phyloP scores from a whole-genome alignment of 2,113 vertebrate genomes.

The Tenebrosternarchus preto region DNA sequence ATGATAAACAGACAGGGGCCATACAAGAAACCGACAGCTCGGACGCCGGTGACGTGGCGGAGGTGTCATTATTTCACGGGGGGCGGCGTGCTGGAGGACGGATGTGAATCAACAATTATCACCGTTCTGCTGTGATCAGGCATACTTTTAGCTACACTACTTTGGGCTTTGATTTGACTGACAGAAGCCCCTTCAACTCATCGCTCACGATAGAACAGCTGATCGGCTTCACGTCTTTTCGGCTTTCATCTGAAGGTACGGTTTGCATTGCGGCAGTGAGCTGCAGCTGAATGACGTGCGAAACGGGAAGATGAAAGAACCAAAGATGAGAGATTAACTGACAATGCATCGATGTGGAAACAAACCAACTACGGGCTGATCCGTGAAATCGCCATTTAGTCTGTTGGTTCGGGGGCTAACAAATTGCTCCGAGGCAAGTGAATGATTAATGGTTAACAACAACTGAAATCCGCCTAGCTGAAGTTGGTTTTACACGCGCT shows the following conservation, averaged over 20 bases:
- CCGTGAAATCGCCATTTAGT: background rate
- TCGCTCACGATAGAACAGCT: slow-evolving; percentile 32
- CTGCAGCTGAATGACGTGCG: background rate
- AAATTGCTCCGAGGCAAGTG: background rate
- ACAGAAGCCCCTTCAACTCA: slow-evolving; percentile 11
- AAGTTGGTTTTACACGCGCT: background rate
- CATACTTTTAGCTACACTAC: slow-evolving; percentile 31
- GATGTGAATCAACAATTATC: slow-evolving; percentile 38
- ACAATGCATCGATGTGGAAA: slow-evolving; percentile 7
- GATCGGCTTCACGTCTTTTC: slow-evolving; percentile 26
- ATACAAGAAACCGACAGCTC: slow-evolving; percentile 13
- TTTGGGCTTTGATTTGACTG: slow-evolving; percentile 25
- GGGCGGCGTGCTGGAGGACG: no score
- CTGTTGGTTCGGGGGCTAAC: slow-evolving; percentile 19
- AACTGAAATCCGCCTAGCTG: background rate
- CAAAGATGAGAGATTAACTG: background rate
- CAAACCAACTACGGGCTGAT: background rate
- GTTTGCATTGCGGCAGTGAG: slow-evolving; percentile 12
- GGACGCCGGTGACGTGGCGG: background rate
- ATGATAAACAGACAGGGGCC: slow-evolving; percentile 66
- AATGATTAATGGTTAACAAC: slow-evolving; percentile 14
- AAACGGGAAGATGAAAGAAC: slow-evolving; percentile 11
- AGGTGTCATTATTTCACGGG: slow-evolving; percentile 21
- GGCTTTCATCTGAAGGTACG: slow-evolving; percentile 16
- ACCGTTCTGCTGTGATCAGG: slow-evolving; percentile 41